A percentile compares a stretch with the other conserved stretches of the same genome.
Conservation (phyloP, 1,140 invertebrate species). For the Archegozetes longisetosus region DNA sequence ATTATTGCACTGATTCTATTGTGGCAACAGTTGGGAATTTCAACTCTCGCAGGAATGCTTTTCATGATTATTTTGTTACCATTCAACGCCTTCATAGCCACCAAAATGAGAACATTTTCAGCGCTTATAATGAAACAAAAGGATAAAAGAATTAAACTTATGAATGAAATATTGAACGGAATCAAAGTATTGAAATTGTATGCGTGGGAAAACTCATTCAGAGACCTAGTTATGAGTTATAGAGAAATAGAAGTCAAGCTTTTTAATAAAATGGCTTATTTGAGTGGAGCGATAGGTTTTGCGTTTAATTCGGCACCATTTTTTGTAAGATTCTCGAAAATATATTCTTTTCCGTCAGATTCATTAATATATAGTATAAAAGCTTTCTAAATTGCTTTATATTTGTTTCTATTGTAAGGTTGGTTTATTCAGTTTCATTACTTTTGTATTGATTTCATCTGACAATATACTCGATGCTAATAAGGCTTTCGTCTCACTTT, state of each 20-base stretch:
- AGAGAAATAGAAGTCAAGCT: conserved; percentile 10
- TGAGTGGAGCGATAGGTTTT: conserved; percentile 26
- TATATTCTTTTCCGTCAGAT: conserved; percentile 8
- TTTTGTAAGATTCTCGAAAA: not conserved
- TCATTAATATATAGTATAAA: conserved; percentile 11
- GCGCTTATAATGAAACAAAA: conserved; percentile 26
- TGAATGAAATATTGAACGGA: conserved; percentile 32
- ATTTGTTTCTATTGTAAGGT: not conserved
- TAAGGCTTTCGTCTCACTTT: conserved; percentile 43
- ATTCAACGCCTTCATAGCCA: conserved; percentile 71
- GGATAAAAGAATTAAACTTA: conserved; percentile 31
- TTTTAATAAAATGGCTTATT: conserved; percentile 20
- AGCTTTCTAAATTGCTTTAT: conserved; percentile 1
- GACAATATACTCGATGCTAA: conserved; percentile 38
- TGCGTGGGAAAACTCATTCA: conserved; percentile 19
- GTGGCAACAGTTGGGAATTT: conserved; percentile 26
- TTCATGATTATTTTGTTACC: conserved; percentile 54
- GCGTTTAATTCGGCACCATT: conserved; percentile 18
- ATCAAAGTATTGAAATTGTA: conserved; percentile 29
- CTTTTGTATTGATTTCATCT: conserved; percentile 27
- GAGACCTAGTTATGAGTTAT: not conserved
- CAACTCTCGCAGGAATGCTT: conserved; percentile 27
- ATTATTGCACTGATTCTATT: conserved; percentile 27
- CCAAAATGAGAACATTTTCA: conserved; percentile 44
- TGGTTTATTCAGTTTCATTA: conserved; percentile 21